Evolutionary conservation across 2,888 invertebrate species (phyloP), one percentile per base, ranked within the genome.

Genomic region (Calameuta pallipes): DNA sequence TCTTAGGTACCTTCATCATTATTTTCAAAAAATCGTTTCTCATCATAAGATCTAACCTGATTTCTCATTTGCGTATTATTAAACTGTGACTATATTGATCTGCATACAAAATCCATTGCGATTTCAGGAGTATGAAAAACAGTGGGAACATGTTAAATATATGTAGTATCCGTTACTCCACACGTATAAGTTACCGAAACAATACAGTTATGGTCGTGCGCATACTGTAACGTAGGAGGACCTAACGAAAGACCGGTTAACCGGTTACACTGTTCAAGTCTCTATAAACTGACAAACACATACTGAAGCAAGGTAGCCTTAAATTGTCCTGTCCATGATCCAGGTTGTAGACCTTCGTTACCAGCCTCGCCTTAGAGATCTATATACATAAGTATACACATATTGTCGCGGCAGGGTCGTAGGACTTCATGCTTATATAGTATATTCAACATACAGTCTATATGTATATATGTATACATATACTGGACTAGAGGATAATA

Each of bases 261-360:
- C 73, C 73, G 31, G 69, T 31, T 34, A 31, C 6, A 34, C 33
- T 23, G 31, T 23, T 6, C 56, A 56, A 6, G 56, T 23, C 23
- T 56, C 56, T 56, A 23, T 56, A 56, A 23, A 23, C 56, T 56
- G 23, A 23, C 56, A 56, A 56, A 23, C 31, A 34, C 71, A 34
- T 33, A 35, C 36, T 76, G 73, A 78, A 73, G 75, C 56, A 56
- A 80, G 33, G 56, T 75, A 35, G 70, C 31, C 76, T 74, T 78
- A 79, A 71, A 34, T 15, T 34, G 31, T 31, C 34, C 33, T 71
- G 71, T 23, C 71, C 76, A 77, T 69, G 41, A 77, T 73, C 75
- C 75, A 82, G 82, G 78, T 80, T 80, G 80, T 81, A 82, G 80
- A 82, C 81, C 83, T 79, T 81, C 80, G 78, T 68, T 71, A 77